Conservation (phyloP, 2,888 invertebrate genomes). For the Ametastegia equiseti region DNA sequence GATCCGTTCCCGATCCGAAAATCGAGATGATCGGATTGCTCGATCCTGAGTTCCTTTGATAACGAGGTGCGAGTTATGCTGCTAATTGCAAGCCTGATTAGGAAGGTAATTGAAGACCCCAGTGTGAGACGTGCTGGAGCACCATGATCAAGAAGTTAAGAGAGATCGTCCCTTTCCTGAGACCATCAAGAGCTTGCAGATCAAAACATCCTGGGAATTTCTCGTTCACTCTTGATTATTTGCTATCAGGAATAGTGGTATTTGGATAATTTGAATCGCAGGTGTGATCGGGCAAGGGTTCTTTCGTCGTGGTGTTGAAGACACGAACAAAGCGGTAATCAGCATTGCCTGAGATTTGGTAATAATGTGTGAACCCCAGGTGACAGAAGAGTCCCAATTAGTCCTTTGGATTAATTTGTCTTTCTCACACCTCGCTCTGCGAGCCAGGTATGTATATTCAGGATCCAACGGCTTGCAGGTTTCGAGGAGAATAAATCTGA, state of each 20-base stretch:
- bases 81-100: neutral
- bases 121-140: neutral
- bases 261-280: neutral
- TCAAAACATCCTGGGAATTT: neutral
- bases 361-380: neutral
- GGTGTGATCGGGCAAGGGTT: neutral
- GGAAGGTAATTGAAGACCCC: neutral
- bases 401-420: conserved; percentile 57
- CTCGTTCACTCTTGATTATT: neutral
- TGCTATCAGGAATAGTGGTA: neutral
- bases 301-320: neutral
- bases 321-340: neutral
- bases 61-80: neutral
- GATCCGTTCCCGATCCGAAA: neutral
- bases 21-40: neutral
- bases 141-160: neutral
- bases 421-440: conserved; percentile 49
- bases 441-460: neutral
- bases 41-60: neutral
- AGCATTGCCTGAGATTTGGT: neutral
- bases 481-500: neutral
- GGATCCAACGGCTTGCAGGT: neutral
- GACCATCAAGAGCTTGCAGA: neutral
- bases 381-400: conserved; percentile 54
- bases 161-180: neutral